Evolutionary conservation across 2,113 vertebrate genomes (phyloP).

Genomic region (Pygoscelis antarcticus): DNA sequence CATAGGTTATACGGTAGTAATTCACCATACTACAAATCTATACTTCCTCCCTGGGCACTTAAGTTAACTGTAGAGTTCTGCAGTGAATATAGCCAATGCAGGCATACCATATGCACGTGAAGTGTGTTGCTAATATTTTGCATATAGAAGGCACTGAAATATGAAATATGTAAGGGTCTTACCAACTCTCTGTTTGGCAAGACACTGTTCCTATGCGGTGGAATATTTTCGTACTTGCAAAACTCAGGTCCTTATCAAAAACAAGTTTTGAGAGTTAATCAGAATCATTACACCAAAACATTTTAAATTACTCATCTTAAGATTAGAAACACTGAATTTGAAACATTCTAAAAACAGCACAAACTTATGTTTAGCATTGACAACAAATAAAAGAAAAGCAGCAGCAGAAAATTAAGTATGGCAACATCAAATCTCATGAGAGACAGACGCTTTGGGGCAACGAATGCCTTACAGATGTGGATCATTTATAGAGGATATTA

Average conservation of each 20-base stretch:
- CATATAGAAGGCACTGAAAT: background rate
- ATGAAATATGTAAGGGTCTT: background rate
- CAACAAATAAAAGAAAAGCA: background rate
- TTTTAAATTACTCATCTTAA: background rate
- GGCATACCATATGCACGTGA: accelerated
- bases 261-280: background rate
- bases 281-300: background rate
- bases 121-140: background rate
- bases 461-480: background rate
- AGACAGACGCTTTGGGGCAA: background rate
- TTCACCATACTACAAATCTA: accelerated
- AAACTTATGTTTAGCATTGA: background rate
- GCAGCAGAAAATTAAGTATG: background rate
- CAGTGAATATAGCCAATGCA: background rate
- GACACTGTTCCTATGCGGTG: background rate
- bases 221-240: background rate
- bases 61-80: background rate
- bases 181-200: background rate
- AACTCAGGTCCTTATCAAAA: background rate
- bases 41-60: background rate
- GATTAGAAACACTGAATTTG: background rate
- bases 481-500: background rate
- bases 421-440: background rate
- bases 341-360: background rate
- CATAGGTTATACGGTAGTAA: background rate